These are phyloP conservation scores for Genyomyrus donnyi DNA, from an alignment of 2,113 vertebrate species.

Conservation along the genomic window DNA sequence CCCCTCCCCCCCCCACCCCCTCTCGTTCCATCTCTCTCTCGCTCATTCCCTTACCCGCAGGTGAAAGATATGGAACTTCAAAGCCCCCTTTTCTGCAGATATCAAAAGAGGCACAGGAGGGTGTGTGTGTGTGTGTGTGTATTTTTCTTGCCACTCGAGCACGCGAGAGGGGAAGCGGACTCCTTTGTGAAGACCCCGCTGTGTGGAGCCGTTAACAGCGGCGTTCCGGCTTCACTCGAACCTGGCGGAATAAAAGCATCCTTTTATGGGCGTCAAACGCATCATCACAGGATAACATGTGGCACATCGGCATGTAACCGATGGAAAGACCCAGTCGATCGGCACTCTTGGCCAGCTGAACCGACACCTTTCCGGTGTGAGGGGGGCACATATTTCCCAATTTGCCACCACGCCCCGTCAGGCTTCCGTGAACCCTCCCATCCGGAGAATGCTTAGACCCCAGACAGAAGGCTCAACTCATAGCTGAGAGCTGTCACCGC, in stretches of 20 bases:
- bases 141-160: background rate
- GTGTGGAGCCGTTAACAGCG: slow-evolving; percentile 2
- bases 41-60: slow-evolving; percentile 40
- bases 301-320: background rate
- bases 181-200: background rate
- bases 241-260: background rate
- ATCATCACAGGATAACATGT: background rate
- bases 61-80: slow-evolving; percentile 46
- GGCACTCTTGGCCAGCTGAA: no score
- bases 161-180: background rate
- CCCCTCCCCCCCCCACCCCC: background rate
- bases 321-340: background rate
- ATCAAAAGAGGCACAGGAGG: slow-evolving; percentile 42
- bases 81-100: slow-evolving; percentile 43
- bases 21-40: slow-evolving; percentile 20
- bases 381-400: background rate
- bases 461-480: background rate
- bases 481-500: background rate
- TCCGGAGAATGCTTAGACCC: background rate
- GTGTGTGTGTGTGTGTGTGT: slow-evolving; percentile 5
- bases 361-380: no score
- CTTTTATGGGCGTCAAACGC: background rate
- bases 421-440: background rate
- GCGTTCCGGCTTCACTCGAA: background rate
- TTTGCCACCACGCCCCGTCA: background rate